Conservation (phyloP, 37 sponge, comb jelly and placozoan genomes). For the Geodia barretti region DNA sequence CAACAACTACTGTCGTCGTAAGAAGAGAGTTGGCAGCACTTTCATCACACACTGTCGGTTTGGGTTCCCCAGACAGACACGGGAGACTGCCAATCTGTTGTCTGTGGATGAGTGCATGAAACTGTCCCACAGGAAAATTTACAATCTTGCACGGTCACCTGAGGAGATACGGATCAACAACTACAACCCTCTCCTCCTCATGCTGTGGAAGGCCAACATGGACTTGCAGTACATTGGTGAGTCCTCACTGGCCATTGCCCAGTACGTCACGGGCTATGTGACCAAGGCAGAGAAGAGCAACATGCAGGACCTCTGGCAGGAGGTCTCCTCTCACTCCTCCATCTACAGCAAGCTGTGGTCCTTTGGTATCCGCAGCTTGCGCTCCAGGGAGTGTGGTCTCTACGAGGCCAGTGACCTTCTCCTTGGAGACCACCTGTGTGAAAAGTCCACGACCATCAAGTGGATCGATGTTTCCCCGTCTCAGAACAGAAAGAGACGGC, state of each 20-base stretch:
- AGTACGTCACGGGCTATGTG: conserved; percentile 56
- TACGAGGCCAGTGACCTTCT: conserved; percentile 55
- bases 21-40: no score
- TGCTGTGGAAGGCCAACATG: conserved; percentile 63
- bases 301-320: conserved; percentile 55
- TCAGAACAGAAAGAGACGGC: conserved; percentile 29
- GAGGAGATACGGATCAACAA: conserved; percentile 53
- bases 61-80: conserved; percentile 40
- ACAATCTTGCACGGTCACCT: conserved; percentile 19
- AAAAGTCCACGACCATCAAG: conserved; percentile 45
- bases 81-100: conserved; percentile 12
- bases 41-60: conserved; percentile 43
- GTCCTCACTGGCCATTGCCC: conserved; percentile 38
- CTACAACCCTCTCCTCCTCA: conserved; percentile 56
- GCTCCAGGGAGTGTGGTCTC: conserved; percentile 46
- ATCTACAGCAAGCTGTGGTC: conserved; percentile 39
- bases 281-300: conserved; percentile 65
- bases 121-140: conserved; percentile 9
- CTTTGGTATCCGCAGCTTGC: conserved; percentile 29
- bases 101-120: conserved; percentile 42
- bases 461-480: conserved; percentile 41
- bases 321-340: conserved; percentile 9
- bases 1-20: no score
- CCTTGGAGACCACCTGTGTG: conserved; percentile 43
- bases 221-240: conserved; percentile 56